phyloP scores from a whole-genome alignment of 2,797 vertebrate species.

The Melanotaenia trifasciata region DNA sequence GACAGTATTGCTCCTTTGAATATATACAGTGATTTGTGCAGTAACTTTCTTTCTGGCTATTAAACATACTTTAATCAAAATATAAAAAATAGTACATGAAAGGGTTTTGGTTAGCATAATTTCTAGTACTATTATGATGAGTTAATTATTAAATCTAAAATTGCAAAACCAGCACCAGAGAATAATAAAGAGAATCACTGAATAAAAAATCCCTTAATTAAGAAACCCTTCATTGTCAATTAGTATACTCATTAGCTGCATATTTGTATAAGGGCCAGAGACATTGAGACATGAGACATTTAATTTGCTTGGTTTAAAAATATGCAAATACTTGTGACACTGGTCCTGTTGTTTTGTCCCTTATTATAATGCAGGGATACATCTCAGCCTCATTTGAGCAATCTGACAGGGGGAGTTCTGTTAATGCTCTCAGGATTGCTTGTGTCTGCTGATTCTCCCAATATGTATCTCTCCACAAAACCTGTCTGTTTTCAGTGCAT shows the following conservation, averaged over 20 bases:
- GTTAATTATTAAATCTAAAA: neutral
- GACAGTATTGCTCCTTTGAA: neutral
- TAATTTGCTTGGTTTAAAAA: neutral
- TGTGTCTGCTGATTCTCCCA: neutral
- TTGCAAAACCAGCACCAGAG: too few species aligned
- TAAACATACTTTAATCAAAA: neutral
- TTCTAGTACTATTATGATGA: too few species aligned
- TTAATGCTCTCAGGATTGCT: neutral
- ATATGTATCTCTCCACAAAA: slow-evolving; percentile 4
- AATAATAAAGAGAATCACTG: too few species aligned
- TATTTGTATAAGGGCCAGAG: too few species aligned
- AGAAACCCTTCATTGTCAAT: too few species aligned
- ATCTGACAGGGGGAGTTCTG: neutral
- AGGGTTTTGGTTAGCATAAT: neutral
- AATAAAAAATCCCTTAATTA: too few species aligned
- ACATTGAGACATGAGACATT: too few species aligned
- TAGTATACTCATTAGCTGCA: too few species aligned
- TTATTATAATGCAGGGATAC: neutral
- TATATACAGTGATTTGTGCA: neutral
- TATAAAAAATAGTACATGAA: neutral
- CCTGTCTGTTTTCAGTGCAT: slow-evolving; percentile 4
- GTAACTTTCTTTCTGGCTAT: neutral
- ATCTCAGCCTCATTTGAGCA: slow-evolving; percentile 8
- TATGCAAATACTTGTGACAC: slow-evolving; percentile 26
- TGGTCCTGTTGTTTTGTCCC: neutral